Evolutionary conservation across 2,797 vertebrate species (phyloP), one percentile per base, ranked within the genome.

Genomic region (Trachurus trachurus): DNA sequence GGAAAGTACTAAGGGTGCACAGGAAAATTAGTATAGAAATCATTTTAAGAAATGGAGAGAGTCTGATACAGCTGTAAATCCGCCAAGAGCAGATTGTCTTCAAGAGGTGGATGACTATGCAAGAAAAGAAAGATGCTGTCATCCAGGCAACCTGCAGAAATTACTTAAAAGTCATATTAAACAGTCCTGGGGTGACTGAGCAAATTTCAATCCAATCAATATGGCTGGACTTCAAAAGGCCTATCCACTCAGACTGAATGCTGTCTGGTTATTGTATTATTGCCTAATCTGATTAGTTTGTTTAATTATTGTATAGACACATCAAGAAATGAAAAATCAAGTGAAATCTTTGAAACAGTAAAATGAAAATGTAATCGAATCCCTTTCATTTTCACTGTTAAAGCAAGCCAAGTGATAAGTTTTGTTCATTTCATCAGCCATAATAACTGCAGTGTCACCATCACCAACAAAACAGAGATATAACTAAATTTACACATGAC

Each of bases 11-110:
- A 21, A 3, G 22, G 11, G 3, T 13, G 16, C 42, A 9, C n/a
- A 31, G n/a, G 53, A 16, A 31, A 29, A 56, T 56, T 56, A n/a
- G n/a, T n/a, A n/a, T n/a, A n/a, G 37, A 47, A 63, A 63, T 63
- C 42, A 63, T 19, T 63, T 34, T 5, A 47, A 17, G 9, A 47
- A 10, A 45, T 45, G 13, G 54, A 19, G 29, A 63, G 21, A 63
- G 15, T 10, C 4, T 63, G 42, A 9, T 16, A 11, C 42, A 47
- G 44, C 17, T 11, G 9, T 29, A 47, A 45, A 10, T 29, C 61
- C 26, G 10, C n/a, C 49, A 21, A 22, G 49, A 26, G 6, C 5
- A 26, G 52, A 4, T 12, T 26, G n/a, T 22, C 10, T 21, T 26
- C 12, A 13, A 26, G 31, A 53, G 26, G 5, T 15, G 22, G 15